Conservation (phyloP, 2,797 vertebrate species). For the Sebastes reedi region DNA sequence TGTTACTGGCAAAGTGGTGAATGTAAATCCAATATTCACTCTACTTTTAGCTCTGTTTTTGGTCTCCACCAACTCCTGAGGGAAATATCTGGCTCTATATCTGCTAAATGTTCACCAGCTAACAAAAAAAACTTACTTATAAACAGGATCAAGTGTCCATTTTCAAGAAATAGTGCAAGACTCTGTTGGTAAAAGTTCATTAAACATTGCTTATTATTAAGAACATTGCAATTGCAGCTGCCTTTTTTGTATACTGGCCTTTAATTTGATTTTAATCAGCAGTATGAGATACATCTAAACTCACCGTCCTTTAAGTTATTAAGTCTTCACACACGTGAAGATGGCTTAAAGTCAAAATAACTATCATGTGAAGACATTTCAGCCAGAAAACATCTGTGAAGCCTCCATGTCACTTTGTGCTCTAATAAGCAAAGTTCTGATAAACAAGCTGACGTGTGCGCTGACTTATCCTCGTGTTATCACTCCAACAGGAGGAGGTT, state of each 20-base stretch:
- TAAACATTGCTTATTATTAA: not conserved
- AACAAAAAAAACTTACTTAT: not conserved
- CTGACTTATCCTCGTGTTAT: constrained; percentile 20
- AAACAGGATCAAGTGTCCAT: not conserved
- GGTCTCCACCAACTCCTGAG: not conserved
- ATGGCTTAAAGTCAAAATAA: not conserved
- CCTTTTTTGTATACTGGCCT: not conserved
- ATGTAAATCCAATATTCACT: not conserved
- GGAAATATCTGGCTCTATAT: not conserved
- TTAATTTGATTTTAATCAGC: not conserved
- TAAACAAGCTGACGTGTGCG: constrained; percentile 31
- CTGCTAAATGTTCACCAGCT: not conserved
- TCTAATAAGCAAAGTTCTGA: constrained; percentile 11
- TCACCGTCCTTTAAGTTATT: not conserved
- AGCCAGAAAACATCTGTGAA: constrained; percentile 6
- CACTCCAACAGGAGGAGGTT: constrained; percentile 18
- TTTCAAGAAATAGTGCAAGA: not conserved
- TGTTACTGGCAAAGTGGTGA: not conserved
- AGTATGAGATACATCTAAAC: not conserved
- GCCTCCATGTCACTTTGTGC: not conserved
- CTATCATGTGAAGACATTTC: not conserved
- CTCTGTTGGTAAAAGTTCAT: not conserved
- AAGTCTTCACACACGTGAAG: not conserved
- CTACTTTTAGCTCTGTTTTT: not conserved
- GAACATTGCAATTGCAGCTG: not conserved